phyloP scores from a whole-genome alignment of 2,113 vertebrate species.

The Panthera leo region DNA sequence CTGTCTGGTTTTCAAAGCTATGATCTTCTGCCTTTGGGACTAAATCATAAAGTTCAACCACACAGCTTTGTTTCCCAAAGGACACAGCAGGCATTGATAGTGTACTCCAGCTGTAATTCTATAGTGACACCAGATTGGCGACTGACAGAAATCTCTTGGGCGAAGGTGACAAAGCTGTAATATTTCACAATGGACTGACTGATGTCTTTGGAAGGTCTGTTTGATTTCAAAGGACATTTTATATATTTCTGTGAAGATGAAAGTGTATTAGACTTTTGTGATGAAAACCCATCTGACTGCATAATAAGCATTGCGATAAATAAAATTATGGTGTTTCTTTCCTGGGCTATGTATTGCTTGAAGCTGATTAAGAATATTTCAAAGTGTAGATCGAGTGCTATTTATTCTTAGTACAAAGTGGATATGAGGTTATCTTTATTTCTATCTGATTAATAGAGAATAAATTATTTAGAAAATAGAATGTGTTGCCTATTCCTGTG shows the following conservation, averaged over 20 bases:
- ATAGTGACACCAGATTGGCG: slow-evolving; percentile 75
- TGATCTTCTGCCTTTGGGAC: slow-evolving; percentile 79
- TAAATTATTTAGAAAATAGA: slow-evolving; percentile 61
- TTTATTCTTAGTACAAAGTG: slow-evolving; percentile 68
- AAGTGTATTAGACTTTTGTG: slow-evolving; percentile 70
- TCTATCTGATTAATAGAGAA: slow-evolving; percentile 53
- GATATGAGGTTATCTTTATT: slow-evolving; percentile 70
- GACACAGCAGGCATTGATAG: slow-evolving; percentile 67
- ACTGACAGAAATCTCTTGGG: slow-evolving; percentile 76
- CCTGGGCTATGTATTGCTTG: slow-evolving; percentile 67
- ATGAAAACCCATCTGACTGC: slow-evolving; percentile 55
- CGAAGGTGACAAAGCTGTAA: slow-evolving; percentile 68
- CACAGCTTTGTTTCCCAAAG: slow-evolving; percentile 75
- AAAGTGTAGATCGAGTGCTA: slow-evolving; percentile 61
- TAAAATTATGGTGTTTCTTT: slow-evolving; percentile 54
- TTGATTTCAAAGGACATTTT: slow-evolving; percentile 81
- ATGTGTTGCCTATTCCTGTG: not conserved
- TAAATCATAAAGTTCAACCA: slow-evolving; percentile 77
- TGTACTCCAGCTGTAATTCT: slow-evolving; percentile 70
- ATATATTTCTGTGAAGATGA: slow-evolving; percentile 73
- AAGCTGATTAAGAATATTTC: slow-evolving; percentile 58
- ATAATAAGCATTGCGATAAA: slow-evolving; percentile 63
- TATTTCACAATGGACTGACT: slow-evolving; percentile 74
- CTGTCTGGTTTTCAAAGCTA: slow-evolving; percentile 62
- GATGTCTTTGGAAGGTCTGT: slow-evolving; percentile 75